Evolutionary conservation across 2,797 vertebrate genomes (phyloP).

Genomic region (Peromyscus attwateri): DNA sequence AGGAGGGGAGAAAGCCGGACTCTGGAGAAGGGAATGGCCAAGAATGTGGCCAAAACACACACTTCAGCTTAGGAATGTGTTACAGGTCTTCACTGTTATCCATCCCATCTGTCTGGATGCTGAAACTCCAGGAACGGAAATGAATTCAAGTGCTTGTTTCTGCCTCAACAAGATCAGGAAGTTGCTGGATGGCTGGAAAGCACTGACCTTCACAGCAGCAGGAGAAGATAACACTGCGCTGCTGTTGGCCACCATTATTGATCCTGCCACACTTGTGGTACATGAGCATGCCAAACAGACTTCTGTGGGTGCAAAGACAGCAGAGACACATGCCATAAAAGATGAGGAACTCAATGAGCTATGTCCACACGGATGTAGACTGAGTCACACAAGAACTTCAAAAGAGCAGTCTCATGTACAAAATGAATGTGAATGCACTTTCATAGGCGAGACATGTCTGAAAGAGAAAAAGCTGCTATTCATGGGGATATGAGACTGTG

Average conservation of each 20-base stretch:
- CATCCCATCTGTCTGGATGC: background rate
- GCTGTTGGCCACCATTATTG: background rate
- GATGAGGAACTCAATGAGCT: background rate
- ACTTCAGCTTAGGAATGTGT: background rate
- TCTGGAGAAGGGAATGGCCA: background rate
- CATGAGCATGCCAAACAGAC: too few relatives aligned
- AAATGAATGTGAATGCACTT: background rate
- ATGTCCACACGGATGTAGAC: fast-evolving
- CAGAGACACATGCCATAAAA: background rate
- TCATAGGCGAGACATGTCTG: background rate
- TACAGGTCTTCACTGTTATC: background rate
- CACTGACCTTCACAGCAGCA: background rate
- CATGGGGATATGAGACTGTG: background rate
- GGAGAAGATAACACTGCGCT: background rate
- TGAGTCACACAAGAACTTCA: background rate
- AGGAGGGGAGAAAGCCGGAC: background rate
- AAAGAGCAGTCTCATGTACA: background rate
- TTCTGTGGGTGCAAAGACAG: background rate
- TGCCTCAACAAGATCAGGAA: background rate
- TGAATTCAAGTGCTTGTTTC: background rate
- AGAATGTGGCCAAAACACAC: background rate
- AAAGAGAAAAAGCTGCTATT: background rate
- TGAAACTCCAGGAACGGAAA: background rate
- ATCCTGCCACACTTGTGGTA: background rate
- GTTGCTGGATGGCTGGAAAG: background rate